Conservation (phyloP, 2,888 invertebrate genomes). For the Abrostola tripartita region DNA sequence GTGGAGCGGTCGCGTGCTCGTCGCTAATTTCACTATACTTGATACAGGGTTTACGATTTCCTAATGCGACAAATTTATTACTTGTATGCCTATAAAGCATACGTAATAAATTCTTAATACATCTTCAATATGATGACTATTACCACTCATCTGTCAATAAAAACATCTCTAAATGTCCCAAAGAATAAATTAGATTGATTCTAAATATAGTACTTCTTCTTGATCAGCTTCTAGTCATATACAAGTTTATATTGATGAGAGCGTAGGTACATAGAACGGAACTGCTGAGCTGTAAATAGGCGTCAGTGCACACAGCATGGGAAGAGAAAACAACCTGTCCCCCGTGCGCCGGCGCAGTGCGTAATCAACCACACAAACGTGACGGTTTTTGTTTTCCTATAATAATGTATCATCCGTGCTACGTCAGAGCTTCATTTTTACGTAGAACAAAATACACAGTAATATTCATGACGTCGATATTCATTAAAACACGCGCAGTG, state of each 20-base stretch:
- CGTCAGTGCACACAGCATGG: constrained; percentile 69
- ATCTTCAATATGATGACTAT: background rate
- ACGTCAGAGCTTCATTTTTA: background rate
- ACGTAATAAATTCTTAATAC: background rate
- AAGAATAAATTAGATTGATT: too few species aligned
- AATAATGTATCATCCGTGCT: constrained; percentile 2
- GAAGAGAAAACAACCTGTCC: constrained; percentile 73
- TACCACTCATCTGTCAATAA: too few species aligned
- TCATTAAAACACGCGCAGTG: background rate
- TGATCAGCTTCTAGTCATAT: background rate
- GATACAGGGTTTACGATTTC: constrained; percentile 54
- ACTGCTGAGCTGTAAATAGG: constrained; percentile 56
- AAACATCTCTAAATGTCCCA: too few species aligned
- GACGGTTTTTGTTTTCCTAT: constrained; percentile 11
- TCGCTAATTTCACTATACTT: constrained; percentile 75
- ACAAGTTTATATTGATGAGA: constrained; percentile 12
- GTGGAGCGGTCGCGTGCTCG: constrained; percentile 77
- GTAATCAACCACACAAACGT: constrained; percentile 26
- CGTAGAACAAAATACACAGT: background rate
- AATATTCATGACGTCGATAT: background rate
- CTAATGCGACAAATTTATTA: constrained; percentile 33
- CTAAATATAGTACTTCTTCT: too few species aligned
- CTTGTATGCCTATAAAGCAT: constrained; percentile 6
- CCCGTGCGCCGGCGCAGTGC: constrained; percentile 50
- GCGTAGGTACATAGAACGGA: constrained; percentile 15